Percentiles rank a stretch among this genome's conserved stretches.
phyloP scores from a whole-genome alignment of 2,888 invertebrate species.

The Cremastinae sp. region DNA sequence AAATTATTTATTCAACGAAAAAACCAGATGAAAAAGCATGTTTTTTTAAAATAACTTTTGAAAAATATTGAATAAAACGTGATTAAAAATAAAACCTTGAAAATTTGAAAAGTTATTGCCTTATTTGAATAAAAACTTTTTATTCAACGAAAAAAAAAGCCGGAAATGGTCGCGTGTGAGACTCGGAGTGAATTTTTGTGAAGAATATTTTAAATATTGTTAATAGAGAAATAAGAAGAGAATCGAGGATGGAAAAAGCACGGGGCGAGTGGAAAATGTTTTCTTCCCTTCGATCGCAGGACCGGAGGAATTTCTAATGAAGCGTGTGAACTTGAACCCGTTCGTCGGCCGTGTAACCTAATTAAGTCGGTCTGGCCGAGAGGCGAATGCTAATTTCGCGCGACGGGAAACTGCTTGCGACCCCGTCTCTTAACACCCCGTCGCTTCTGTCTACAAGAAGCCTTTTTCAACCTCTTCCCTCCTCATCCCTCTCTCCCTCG shows the following conservation, averaged over 20 bases:
- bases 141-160: too few species aligned
- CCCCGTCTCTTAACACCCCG: slow-evolving; percentile 37
- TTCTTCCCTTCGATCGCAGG: slow-evolving; percentile 52
- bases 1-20: too few species aligned
- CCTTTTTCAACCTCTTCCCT: slow-evolving; percentile 6
- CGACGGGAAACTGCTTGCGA: slow-evolving; percentile 68
- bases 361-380: slow-evolving; percentile 73
- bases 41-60: too few species aligned
- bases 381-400: slow-evolving; percentile 75
- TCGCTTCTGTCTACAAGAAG: slow-evolving; percentile 9
- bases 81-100: too few species aligned
- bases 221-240: slow-evolving; percentile 14
- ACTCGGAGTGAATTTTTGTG: too few species aligned
- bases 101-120: too few species aligned
- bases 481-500: slow-evolving; percentile 8
- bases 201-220: too few species aligned
- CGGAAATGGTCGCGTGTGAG: too few species aligned
- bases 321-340: slow-evolving; percentile 78
- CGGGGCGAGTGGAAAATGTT: slow-evolving; percentile 40
- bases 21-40: too few species aligned
- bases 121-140: too few species aligned
- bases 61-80: too few species aligned
- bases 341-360: slow-evolving; percentile 73
- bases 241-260: slow-evolving; percentile 49
- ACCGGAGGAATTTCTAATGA: slow-evolving; percentile 76